phyloP scores from a whole-genome alignment of 2,797 vertebrate genomes.

The Xiphophorus birchmanni region DNA sequence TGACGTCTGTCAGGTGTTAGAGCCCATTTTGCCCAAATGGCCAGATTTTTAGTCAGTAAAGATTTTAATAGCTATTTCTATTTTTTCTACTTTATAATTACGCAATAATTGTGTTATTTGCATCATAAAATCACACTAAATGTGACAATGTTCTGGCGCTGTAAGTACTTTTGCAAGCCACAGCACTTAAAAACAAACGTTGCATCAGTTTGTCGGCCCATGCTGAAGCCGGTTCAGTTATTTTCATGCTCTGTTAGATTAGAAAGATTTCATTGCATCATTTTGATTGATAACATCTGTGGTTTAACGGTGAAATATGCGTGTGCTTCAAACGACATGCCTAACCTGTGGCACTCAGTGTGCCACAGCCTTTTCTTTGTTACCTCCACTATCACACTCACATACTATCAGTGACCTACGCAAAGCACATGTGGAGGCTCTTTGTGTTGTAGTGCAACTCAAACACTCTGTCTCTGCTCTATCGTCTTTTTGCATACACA shows the following conservation, averaged over 20 bases:
- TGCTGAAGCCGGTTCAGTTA: slow-evolving; percentile 40
- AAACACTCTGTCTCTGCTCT: slow-evolving; percentile 20
- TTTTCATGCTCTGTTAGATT: slow-evolving; percentile 31
- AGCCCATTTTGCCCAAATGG: background rate
- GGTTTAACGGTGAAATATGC: slow-evolving; percentile 54
- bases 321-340: slow-evolving; percentile 1
- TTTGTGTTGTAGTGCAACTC: slow-evolving; percentile 27
- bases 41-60: background rate
- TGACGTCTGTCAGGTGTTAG: background rate
- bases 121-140: background rate
- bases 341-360: background rate
- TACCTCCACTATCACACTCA: slow-evolving; percentile 11
- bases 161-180: background rate
- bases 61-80: background rate
- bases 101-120: background rate
- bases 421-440: slow-evolving; percentile 34
- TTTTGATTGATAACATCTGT: slow-evolving; percentile 44
- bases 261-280: slow-evolving; percentile 7
- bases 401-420: slow-evolving; percentile 25
- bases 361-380: slow-evolving; percentile 14
- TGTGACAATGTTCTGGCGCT: background rate
- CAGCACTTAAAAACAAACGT: background rate
- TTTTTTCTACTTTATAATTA: background rate
- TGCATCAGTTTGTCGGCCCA: background rate
- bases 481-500: slow-evolving; percentile 20